A percentile compares a stretch with the other conserved stretches of the same genome.
phyloP scores from a whole-genome alignment of 2,888 invertebrate genomes.

The Leptopilina myrica region DNA sequence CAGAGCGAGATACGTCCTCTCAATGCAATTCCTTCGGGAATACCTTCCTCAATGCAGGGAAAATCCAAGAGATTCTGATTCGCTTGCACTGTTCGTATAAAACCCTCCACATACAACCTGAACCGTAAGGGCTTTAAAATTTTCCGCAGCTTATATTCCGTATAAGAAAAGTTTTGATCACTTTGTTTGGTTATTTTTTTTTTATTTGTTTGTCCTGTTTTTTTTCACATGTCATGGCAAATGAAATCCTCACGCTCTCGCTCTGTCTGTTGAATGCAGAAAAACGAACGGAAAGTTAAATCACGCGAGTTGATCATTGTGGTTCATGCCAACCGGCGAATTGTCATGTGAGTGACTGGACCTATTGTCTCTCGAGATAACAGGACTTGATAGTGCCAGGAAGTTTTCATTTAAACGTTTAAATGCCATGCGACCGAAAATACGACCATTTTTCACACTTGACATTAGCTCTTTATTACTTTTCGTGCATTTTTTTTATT shows the following conservation, averaged over 20 bases:
- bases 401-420: slow-evolving; percentile 31
- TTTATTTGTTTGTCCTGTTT: background rate
- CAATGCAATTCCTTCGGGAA: slow-evolving; percentile 18
- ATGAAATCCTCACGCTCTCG: background rate
- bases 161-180: background rate
- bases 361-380: slow-evolving; percentile 37
- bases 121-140: background rate
- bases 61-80: slow-evolving; percentile 13
- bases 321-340: slow-evolving; percentile 10
- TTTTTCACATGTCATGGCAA: background rate
- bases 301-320: slow-evolving; percentile 29
- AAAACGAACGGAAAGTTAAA: slow-evolving; percentile 18
- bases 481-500: background rate
- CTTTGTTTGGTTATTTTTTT: background rate
- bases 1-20: slow-evolving; percentile 33
- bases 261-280: no score
- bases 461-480: slow-evolving; percentile 4
- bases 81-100: background rate
- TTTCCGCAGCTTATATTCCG: slow-evolving; percentile 19
- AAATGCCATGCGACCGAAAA: slow-evolving; percentile 3
- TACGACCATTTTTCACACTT: slow-evolving; percentile 12
- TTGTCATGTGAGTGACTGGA: slow-evolving; percentile 35
- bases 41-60: background rate
- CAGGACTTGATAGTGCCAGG: slow-evolving; percentile 24
- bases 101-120: background rate